Evolutionary conservation across 92 coral and sea anemone genomes (phyloP), one percentile per base, ranked within the genome.

Genomic region (Phenganax subtilis): DNA sequence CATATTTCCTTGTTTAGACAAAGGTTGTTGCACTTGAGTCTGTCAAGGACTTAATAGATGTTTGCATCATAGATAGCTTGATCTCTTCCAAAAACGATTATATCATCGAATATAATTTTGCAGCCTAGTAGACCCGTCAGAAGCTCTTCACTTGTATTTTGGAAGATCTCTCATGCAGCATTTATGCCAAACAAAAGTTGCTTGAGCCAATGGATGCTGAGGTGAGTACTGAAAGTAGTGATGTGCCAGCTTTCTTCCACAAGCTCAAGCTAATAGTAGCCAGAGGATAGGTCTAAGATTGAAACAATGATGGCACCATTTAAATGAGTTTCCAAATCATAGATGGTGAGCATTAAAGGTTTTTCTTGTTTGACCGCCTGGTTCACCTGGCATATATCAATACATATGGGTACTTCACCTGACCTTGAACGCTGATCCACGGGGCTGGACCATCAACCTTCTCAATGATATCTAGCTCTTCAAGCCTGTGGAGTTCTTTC

Each of bases 111-210:
- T 55, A 91, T 83, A 85, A 84, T 86, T 77, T 73, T 87, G 59
- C 93, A 90, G 55, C 96, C 96, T 28, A 84, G 88, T 7, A 87
- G 90, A 75, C 91, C 91, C 51, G 90, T 77, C 71, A 84, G 96
- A 31, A 88, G 80, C 68, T 89, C 90, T 57, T 81, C 86, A 30
- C 84, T 80, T n/a, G 85, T 75, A 69, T 88, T 89, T 76, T 90
- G 96, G 79, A 90, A 91, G 14, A 91, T 88, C 71, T 91, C 91
- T 0, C 85, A 88, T 15, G 91, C 91, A 25, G 91, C 89, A 17
- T 85, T 87, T 30, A 91, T 82, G 83, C 96, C 90, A 57, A 91
- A 88, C 72, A 86, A 85, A 51, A 91, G 89, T 37, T 88, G 88
- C 63, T 85, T 91, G 86, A 71, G 86, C 28, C 85, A 67, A 78